A percentile compares a stretch with the other conserved stretches of the same genome.
These are phyloP conservation scores for Ceratina australensis DNA, from an alignment of 1,140 invertebrate genomes.

Conservation along the genomic window DNA sequence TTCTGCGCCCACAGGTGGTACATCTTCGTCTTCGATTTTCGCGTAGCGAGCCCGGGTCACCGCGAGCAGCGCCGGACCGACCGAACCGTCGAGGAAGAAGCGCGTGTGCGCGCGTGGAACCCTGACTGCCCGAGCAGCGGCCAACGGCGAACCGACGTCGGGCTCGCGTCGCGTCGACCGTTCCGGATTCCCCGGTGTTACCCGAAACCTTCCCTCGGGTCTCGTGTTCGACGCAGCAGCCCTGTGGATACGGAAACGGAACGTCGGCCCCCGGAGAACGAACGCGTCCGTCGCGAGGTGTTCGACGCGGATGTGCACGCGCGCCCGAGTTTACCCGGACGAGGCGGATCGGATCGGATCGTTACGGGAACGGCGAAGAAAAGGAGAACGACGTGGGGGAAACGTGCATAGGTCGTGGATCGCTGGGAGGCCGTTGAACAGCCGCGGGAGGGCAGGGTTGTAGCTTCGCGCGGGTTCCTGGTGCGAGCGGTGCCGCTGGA, in stretches of 20 bases:
- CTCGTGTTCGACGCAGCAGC: no score
- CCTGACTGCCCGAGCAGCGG: no score
- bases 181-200: not conserved
- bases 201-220: no score
- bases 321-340: no score
- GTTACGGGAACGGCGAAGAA: not conserved
- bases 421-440: constrained; percentile 17
- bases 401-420: constrained; percentile 1
- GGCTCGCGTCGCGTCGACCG: not conserved
- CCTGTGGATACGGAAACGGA: no score
- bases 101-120: no score
- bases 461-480: constrained; percentile 40
- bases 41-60: constrained; percentile 7
- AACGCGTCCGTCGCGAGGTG: no score
- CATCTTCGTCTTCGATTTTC: constrained; percentile 68
- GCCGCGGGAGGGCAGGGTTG: constrained; percentile 41
- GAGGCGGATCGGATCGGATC: no score
- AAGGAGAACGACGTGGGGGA: not conserved
- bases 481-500: not conserved
- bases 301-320: no score
- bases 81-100: no score
- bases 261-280: no score
- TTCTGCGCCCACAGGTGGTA: constrained; percentile 80
- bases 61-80: no score
- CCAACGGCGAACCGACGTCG: not conserved